Evolutionary conservation across 2,797 vertebrate species (phyloP), one percentile per base, ranked within the genome.

Genomic region (Crossoptilon crossoptilon): DNA sequence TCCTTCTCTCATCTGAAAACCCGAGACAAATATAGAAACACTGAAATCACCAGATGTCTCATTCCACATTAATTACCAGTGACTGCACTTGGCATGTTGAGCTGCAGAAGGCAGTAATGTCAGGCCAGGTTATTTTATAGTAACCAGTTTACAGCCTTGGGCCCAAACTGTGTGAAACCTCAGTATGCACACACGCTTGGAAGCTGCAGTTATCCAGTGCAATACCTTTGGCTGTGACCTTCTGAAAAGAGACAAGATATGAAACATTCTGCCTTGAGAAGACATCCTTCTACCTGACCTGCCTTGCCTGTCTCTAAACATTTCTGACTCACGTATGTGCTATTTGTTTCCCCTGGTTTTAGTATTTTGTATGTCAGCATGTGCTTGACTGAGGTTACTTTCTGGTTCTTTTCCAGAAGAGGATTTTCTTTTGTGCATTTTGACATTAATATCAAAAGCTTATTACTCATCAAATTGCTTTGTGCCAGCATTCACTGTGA

Each of bases 21-120:
- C 58, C 15, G 51, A 90, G 90, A 77, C 72, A 95, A 96, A 94
- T 79, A 94, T 10, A 96, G 91, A 81, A 94, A 86, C 71, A 79
- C 63, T 87, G 78, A 81, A 92, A 68, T 91, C 71, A 62, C 51
- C 55, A 86, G 88, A 87, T 76, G 69, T 49, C 59, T 94, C 8
- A 0, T 68, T 92, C 81, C n/a, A 8, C 53, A 68, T 79, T 73
- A 94, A 91, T 86, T 75, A 91, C 55, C 81, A 94, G 9, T n/a
- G 58, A 51, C 62, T 2, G 1, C 64, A 48, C 37, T 88, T 43
- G 55, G 56, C 53, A 62, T 2, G 10, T 5, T 16, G 69, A 83
- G 81, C 85, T 72, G 35, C 71, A 90, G 80, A 74, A 88, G 44
- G 58, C 76, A 88, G 69, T 11, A 48, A 33, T 35, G 75, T 46